Evolutionary conservation across 1,140 invertebrate species (phyloP), one percentile per base, ranked within the genome.

Genomic region (Drosophila insularis): DNA sequence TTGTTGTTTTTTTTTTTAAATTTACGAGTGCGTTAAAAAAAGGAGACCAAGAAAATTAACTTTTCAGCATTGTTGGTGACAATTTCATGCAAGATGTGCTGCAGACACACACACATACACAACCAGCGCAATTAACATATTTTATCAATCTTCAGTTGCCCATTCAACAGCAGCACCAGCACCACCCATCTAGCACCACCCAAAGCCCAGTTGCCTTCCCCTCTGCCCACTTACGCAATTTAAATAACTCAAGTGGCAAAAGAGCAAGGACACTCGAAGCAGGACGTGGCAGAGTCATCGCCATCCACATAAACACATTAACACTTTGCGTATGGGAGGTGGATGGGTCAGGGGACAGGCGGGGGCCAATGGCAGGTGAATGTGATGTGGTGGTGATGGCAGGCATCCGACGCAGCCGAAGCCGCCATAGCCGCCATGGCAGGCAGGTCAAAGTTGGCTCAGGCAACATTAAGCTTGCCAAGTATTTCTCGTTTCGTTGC

Each of bases 221-320:
- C 74, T 27, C 27, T 55, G 68, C 65, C 53, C 72, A 89, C 80
- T 84, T 84, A 80, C 84, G 85, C 80, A 89, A 89, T 89, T 89
- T 89, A 89, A 89, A 89, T 89, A 89, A 89, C 84, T 89, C 84
- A 89, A 89, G 85, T 84, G 84, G 76, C 85, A 80, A 76, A 76
- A 76, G 71, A 74, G 80, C 85, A 84, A 89, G 80, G 84, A 84
- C 77, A 74, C 84, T 89, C 76, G 39, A 66, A 68, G 74, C 68
- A 63, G 79, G 53, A 66, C 60, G 62, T 72, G 59, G 58, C 63
- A 68, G 68, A 78, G 70, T 73, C 81, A 78, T 63, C 68, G 39
- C 60, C 68, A 71, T 75, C 54, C 69, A 86, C 79, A 86, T 86
- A 86, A 86, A 86, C 84, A 89, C 84, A 87, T 87, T 87, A 89